Evolutionary conservation across 2,113 vertebrate species (phyloP), one percentile per base, ranked within the genome.

Genomic region (Passer domesticus): DNA sequence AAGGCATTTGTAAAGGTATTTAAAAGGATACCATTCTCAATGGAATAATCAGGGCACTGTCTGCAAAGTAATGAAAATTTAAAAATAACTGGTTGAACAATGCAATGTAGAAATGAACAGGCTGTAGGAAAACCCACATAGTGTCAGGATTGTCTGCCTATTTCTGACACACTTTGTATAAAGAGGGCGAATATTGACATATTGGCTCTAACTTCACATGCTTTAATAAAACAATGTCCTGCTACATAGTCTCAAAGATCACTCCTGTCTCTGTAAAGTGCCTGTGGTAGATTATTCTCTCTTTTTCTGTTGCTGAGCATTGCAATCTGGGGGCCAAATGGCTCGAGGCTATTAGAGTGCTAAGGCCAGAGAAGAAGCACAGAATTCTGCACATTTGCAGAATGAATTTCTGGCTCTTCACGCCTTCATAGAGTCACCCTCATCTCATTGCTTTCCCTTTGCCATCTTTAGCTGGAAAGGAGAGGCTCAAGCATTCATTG

Each of bases 11-110:
- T 83, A 70, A 85, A 94, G 31, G 41, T 80, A 63, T 86, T 88
- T 86, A 37, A 93, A 94, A 86, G 33, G 55, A 72, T 88, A 43
- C 44, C 52, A 13, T 80, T 89, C 76, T 89, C 73, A 64, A 27
- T 44, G 69, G 89, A 91, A 94, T 91, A 94, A 94, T 94, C 89
- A 89, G 90, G 76, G 14, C 94, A 90, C 72, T 43, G 31, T 50
- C 84, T 93, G 90, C 52, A 83, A 88, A 67, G 44, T 83, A 86
- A 77, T 70, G 64, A 83, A 88, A 83, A 80, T 88, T 80, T 92
- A 64, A 96, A 96, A 97, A 93, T 94, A 95, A 67, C 91, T 52
- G 68, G 56, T 74, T 88, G 90, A 86, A 92, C 90, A 96, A 81
- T 77, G 41, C 35, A 52, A 11, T 49, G 43, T 67, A 86, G 60